phyloP scores from a whole-genome alignment of 2,797 vertebrate species.

The Aselliscus stoliczkanus region DNA sequence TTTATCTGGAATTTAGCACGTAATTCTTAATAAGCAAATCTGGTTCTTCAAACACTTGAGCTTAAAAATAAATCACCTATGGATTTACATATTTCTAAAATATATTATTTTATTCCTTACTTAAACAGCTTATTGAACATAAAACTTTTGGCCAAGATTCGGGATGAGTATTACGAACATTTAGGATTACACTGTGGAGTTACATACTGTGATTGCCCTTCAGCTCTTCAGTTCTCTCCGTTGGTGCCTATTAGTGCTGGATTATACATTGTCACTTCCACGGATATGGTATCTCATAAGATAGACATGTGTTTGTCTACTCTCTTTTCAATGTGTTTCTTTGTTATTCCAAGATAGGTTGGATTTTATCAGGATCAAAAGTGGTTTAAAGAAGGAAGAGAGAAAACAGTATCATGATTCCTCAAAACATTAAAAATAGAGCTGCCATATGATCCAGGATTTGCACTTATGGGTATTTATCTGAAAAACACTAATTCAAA shows the following conservation, averaged over 20 bases:
- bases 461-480: background rate
- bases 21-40: conserved; percentile 1
- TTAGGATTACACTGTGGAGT: accelerated
- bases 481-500: background rate
- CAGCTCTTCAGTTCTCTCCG: background rate
- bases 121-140: background rate
- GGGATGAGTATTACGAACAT: background rate
- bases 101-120: background rate
- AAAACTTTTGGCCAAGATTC: background rate
- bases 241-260: accelerated
- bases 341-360: background rate
- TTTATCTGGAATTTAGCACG: background rate
- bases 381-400: background rate
- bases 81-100: conserved; percentile 19
- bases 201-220: accelerated
- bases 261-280: background rate
- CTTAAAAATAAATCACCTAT: background rate
- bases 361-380: background rate
- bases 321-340: background rate
- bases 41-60: background rate
- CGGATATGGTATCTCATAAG: background rate
- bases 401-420: background rate
- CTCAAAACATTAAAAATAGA: background rate
- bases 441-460: background rate
- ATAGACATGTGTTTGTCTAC: background rate